Evolutionary conservation across 1,140 invertebrate species (phyloP), one percentile per base, ranked within the genome.

Genomic region (Cydia amplana): DNA sequence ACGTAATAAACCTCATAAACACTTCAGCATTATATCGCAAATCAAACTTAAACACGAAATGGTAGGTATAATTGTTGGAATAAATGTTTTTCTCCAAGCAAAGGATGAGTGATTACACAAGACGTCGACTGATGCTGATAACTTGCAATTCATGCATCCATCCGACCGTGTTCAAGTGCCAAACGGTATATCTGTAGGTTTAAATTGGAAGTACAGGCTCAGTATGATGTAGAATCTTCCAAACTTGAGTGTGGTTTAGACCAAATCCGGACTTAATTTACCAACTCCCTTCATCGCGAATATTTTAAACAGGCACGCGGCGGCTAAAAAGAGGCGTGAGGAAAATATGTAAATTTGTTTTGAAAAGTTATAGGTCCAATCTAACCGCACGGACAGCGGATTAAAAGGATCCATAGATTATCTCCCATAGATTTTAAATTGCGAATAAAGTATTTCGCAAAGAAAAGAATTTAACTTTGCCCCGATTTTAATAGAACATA

Each of bases 321-420:
- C 60, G 72, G 75, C 73, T 18, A 70, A 70, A 40, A 70, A 40
- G 64, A 28, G 23, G 20, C 65, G 65, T 70, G 65, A 70, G 74
- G 78, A 75, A 81, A 84, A 84, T 82, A 84, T 84, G 83, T 81
- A 84, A 84, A 84, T 84, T 84, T 84, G 83, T 82, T 84, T 79
- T 78, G 77, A 79, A 80, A 84, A 82, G 79, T 81, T 82, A 78
- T 75, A 77, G 76, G 78, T 67, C 77, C 82, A 81, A 84, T 82
- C 79, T 81, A 78, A 32, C 36, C 67, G 70, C 80, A 78, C 79
- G 78, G 74, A 76, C 28, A 23, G 25, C 64, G 74, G 80, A 83
- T 83, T 80, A 79, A 67, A 55, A n/a, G 55, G 72, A n/a, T 43
- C 51, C 14, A 60, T 23, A 23, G 55, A 60, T 23, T 23, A 2